Evolutionary conservation across 2,113 vertebrate species (phyloP).

Genomic region (Anarhynchus alexandrinus): DNA sequence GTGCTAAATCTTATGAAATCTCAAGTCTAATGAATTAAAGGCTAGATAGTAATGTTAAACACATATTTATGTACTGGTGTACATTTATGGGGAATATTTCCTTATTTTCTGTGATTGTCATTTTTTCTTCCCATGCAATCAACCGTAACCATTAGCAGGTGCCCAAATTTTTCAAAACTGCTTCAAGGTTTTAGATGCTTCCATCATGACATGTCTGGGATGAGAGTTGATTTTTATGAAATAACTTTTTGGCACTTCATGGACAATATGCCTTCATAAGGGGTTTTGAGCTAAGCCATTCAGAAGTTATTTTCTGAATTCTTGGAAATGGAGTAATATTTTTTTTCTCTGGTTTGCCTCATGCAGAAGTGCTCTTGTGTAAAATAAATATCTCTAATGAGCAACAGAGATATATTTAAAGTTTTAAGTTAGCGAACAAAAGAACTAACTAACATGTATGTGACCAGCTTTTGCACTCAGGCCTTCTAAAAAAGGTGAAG

Average conservation of each 20-base stretch:
- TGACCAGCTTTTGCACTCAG: neutral
- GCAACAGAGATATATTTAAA: neutral
- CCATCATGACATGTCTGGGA: neutral
- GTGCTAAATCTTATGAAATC: neutral
- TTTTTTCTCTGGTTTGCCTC: neutral
- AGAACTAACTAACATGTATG: neutral
- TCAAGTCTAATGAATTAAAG: neutral
- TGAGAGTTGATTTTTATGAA: neutral
- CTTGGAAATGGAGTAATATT: neutral
- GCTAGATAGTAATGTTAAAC: neutral
- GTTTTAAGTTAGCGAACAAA: neutral
- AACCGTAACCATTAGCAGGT: neutral
- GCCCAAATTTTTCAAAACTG: neutral
- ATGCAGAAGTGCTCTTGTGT: neutral
- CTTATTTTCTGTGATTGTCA: neutral
- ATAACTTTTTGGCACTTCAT: neutral
- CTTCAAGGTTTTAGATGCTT: neutral
- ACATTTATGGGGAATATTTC: neutral
- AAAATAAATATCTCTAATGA: neutral
- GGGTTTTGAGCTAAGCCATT: neutral
- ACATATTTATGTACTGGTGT: neutral
- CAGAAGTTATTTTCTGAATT: neutral
- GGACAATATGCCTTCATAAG: neutral
- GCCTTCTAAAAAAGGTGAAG: neutral
- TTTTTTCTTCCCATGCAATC: neutral